Conservation (phyloP, 2,888 invertebrate genomes). For the Diabrotica balteata region DNA sequence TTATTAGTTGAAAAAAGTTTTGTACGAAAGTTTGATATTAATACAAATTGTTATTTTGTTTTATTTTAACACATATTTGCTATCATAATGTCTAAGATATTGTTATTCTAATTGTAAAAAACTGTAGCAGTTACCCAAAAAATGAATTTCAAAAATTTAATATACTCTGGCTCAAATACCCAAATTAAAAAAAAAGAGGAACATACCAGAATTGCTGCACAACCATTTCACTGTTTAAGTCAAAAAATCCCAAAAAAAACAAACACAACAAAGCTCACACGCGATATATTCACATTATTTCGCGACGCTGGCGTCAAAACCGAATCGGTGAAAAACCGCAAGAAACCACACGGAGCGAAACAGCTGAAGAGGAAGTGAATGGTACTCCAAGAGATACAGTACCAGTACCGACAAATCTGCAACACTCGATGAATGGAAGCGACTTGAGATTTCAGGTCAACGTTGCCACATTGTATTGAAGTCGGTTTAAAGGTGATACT, state of each 20-base stretch:
- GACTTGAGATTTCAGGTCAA: conserved; percentile 13
- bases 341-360: conserved; percentile 12
- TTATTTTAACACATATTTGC: no score
- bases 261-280: conserved; percentile 2
- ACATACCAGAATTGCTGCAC: conserved; percentile 10
- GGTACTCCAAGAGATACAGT: conserved; percentile 22
- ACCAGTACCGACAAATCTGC: conserved; percentile 36
- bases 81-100: no score
- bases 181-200: conserved; percentile 1
- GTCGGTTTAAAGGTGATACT: no score
- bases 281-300: conserved; percentile 11
- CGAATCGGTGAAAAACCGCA: background rate
- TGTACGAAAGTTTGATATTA: no score
- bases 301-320: background rate
- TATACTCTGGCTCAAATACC: conserved; percentile 12
- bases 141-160: background rate
- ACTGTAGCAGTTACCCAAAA: no score
- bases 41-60: no score
- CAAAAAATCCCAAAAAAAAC: background rate
- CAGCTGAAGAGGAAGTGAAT: conserved; percentile 36
- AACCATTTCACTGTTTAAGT: conserved; percentile 8
- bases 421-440: conserved; percentile 29
- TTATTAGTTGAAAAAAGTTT: no score
- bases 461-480: conserved; percentile 7
- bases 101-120: no score